Conservation (phyloP, 2,888 invertebrate species). For the Troides helena region DNA sequence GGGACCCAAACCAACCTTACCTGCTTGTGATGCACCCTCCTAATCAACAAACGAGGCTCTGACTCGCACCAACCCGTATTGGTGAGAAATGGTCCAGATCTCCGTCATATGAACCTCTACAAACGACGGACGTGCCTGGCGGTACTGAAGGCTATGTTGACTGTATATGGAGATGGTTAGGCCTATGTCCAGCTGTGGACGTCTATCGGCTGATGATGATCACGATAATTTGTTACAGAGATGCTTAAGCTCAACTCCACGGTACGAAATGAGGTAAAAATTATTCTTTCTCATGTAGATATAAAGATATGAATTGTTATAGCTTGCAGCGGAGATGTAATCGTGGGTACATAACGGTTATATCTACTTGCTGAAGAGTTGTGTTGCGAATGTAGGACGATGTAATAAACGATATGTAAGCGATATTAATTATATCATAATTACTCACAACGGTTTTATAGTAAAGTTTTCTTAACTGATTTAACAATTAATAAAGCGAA, state of each 20-base stretch:
- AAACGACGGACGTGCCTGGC: too few relatives aligned
- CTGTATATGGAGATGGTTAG: too few relatives aligned
- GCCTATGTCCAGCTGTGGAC: too few relatives aligned
- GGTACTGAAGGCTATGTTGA: too few relatives aligned
- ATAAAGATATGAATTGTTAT: slow-evolving; percentile 6
- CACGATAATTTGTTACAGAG: background rate
- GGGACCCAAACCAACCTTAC: too few relatives aligned
- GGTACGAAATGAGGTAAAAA: background rate
- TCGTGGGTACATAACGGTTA: slow-evolving; percentile 9
- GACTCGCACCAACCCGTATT: too few relatives aligned
- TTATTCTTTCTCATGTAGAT: background rate
- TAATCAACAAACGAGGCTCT: too few relatives aligned
- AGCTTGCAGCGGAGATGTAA: slow-evolving; percentile 1
- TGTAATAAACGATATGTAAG: slow-evolving; percentile 12
- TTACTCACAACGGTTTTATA: background rate
- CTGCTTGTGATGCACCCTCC: too few relatives aligned
- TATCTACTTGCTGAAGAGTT: background rate
- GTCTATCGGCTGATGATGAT: too few relatives aligned
- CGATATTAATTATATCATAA: slow-evolving; percentile 5
- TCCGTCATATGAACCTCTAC: too few relatives aligned
- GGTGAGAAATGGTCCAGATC: too few relatives aligned
- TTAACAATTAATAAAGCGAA: background rate
- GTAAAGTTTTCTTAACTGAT: background rate
- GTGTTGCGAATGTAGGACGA: slow-evolving; percentile 10
- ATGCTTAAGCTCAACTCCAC: background rate